phyloP scores from a whole-genome alignment of 2,888 invertebrate genomes.

The Eupsilia transversa region DNA sequence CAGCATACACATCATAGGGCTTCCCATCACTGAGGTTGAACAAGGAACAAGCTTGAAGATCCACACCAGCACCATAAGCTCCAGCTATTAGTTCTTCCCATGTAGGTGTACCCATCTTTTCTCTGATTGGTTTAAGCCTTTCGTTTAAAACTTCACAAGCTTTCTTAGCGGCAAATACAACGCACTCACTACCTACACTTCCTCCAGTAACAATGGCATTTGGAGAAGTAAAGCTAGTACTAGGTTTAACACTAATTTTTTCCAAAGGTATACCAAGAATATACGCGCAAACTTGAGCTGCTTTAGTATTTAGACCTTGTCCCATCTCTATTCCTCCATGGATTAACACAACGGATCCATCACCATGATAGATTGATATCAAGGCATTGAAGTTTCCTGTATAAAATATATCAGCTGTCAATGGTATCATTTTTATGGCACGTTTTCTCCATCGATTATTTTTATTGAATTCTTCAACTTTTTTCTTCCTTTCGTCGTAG shows the following conservation, averaged over 20 bases:
- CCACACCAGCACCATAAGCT: constrained; percentile 88
- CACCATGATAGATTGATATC: constrained; percentile 92
- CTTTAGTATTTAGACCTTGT: constrained; percentile 95
- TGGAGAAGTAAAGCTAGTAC: constrained; percentile 90
- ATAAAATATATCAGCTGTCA: constrained; percentile 91
- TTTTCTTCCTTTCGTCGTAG: constrained; percentile 85
- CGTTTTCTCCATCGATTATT: constrained; percentile 95
- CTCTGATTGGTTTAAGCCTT: constrained; percentile 91
- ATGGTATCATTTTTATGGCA: constrained; percentile 92
- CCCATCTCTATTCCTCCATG: constrained; percentile 94
- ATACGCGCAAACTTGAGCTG: constrained; percentile 94
- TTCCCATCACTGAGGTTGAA: constrained; percentile 85
- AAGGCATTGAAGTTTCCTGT: constrained; percentile 90
- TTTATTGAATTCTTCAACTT: constrained; percentile 89
- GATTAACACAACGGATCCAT: constrained; percentile 92
- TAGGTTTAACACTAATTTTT: constrained; percentile 92
- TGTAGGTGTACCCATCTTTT: constrained; percentile 86
- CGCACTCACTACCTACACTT: constrained; percentile 92
- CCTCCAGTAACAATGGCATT: constrained; percentile 92
- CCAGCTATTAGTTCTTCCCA: constrained; percentile 91
- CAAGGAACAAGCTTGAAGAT: constrained; percentile 91
- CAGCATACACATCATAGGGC: constrained; percentile 92
- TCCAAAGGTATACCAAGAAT: constrained; percentile 92
- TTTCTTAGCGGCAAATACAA: constrained; percentile 89
- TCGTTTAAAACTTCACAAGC: constrained; percentile 92